Evolutionary conservation across 2,113 vertebrate genomes (phyloP).

Genomic region (Peucedramus taeniatus): DNA sequence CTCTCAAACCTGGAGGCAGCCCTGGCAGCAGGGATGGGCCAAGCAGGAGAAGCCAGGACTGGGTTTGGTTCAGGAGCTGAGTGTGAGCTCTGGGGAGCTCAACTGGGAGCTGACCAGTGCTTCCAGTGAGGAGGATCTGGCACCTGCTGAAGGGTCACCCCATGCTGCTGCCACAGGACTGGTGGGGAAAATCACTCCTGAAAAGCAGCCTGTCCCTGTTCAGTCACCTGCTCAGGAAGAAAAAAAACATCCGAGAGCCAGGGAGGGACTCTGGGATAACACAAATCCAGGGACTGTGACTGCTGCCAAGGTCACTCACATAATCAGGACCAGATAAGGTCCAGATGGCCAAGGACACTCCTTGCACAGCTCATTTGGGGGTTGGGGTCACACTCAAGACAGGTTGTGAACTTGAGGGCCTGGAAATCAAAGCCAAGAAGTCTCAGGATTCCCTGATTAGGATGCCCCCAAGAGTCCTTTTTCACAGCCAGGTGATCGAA

Average conservation of each 20-base stretch:
- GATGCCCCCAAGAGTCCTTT: no score
- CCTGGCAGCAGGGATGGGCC: background rate
- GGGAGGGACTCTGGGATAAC: background rate
- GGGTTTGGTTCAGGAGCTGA: background rate
- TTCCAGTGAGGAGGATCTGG: background rate
- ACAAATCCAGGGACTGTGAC: background rate
- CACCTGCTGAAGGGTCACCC: background rate
- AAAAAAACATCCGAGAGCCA: background rate
- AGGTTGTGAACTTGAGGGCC: accelerated
- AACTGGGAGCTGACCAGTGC: background rate
- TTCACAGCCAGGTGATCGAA: no score
- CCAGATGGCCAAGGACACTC: background rate
- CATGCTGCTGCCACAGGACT: background rate
- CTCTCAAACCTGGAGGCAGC: background rate
- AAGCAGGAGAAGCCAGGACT: background rate
- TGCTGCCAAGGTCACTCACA: background rate
- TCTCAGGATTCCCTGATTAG: no score
- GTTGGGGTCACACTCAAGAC: background rate
- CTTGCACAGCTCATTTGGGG: background rate
- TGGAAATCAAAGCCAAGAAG: background rate
- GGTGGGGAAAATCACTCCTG: background rate
- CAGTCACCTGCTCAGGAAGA: background rate
- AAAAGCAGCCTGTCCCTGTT: background rate
- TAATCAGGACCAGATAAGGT: accelerated
- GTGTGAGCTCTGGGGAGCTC: background rate